Evolutionary conservation across 2,113 vertebrate genomes (phyloP).

Genomic region (Galemys pyrenaicus): DNA sequence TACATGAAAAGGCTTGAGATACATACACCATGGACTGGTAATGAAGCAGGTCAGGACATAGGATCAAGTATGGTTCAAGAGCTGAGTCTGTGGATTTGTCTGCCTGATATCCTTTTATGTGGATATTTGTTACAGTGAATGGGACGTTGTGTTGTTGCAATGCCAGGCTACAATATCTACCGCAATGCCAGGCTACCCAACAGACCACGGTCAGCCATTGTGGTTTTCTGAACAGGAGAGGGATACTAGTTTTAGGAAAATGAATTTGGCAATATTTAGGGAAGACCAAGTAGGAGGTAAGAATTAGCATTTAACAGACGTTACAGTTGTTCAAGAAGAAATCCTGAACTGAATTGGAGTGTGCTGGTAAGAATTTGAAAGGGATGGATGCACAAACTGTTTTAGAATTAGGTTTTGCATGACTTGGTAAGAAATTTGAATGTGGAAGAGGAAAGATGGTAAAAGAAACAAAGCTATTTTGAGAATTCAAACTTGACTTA

Average conservation of each 20-base stretch:
- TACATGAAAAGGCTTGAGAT: neutral
- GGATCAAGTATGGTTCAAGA: neutral
- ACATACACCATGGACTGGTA: neutral
- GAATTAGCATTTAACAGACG: neutral
- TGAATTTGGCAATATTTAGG: neutral
- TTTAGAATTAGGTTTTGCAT: neutral
- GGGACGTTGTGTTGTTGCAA: neutral
- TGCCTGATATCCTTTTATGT: neutral
- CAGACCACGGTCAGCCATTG: neutral
- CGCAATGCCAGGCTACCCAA: neutral
- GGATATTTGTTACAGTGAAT: neutral
- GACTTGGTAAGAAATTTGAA: slow-evolving; percentile 34
- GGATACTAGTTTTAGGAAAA: neutral
- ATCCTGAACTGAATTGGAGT: neutral
- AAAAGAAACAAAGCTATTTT: neutral
- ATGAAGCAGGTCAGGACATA: neutral
- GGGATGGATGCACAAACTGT: neutral
- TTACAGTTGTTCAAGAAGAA: neutral
- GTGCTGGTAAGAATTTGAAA: neutral
- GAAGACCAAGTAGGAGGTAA: neutral
- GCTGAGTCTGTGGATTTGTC: neutral
- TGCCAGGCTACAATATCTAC: no score
- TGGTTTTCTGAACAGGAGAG: neutral
- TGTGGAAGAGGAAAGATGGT: neutral
- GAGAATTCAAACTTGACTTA: neutral